Conservation (phyloP, 2,113 vertebrate species). For the Otocyon megalotis region DNA sequence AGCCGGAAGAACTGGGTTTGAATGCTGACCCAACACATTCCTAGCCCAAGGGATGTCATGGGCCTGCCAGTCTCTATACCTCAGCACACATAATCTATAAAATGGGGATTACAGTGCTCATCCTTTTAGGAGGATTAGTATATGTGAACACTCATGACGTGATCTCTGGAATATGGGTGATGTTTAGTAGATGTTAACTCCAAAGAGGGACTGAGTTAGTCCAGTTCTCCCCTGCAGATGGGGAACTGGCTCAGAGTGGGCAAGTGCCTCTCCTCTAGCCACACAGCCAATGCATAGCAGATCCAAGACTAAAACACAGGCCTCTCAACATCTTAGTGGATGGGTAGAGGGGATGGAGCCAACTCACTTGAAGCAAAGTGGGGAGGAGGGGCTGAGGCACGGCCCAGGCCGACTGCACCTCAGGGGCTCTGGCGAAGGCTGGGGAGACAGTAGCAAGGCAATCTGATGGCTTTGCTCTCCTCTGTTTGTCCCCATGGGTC, state of each 20-base stretch:
- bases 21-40: not conserved
- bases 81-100: not conserved
- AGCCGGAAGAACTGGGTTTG: not conserved
- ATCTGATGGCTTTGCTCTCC: not conserved
- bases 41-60: not conserved
- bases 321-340: not conserved
- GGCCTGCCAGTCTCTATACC: not conserved
- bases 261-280: not conserved
- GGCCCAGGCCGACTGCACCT: not conserved
- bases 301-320: not conserved
- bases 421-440: not conserved
- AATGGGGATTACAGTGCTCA: not conserved
- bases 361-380: not conserved
- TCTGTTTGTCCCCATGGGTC: rapidly evolving
- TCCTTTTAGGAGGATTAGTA: not conserved
- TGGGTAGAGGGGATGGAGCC: not conserved
- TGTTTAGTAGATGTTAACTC: not conserved
- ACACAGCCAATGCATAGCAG: not conserved
- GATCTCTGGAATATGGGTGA: not conserved
- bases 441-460: not conserved
- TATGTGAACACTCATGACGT: not conserved
- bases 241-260: not conserved
- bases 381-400: not conserved
- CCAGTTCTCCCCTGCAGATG: not conserved
- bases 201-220: not conserved